Evolutionary conservation across 2,113 vertebrate genomes (phyloP), one percentile per base, ranked within the genome.

Genomic region (Oryzias woworae): DNA sequence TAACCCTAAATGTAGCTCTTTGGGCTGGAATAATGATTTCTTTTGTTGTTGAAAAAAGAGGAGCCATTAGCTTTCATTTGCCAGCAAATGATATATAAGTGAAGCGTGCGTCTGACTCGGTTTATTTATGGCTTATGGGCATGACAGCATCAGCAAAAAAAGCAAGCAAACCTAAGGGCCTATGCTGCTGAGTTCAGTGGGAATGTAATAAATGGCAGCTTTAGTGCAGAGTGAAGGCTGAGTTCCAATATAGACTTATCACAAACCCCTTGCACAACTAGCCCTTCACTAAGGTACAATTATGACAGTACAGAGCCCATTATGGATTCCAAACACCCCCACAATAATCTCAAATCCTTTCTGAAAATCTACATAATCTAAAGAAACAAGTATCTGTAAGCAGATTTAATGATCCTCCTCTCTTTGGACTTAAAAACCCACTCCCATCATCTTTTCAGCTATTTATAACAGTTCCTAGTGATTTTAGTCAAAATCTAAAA

Each of bases 81-180:
- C 57, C 43, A 57, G 5, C 31, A n/a, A 36, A 48, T 45, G 42
- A 42, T 20, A 28, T 48, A 42, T 48, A 20, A 62, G 31, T 26
- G 45, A 61, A 51, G 18, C 47, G 13, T 18, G 45, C 48, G 45
- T 41, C 53, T 53, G 53, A 47, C 13, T 8, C 14, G 24, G 14
- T 52, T 48, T 56, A 49, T 61, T 31, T 43, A 44, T 26, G 42
- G 31, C 1, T 16, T 8, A 22, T 17, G n/a, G 52, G 28, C 49
- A 77, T 23, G 2, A 53, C n/a, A 55, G 53, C 26, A 53, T 52
- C 36, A 36, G 58, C 41, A 58, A 58, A 71, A 54, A 61, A 42
- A 55, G 24, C 26, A 66, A 55, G 31, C 14, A 64, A 59, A 56
- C 43, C 42, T 14, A 48, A 58, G 14, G 16, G 18, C 54, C 4